Base-by-base conservation (phyloP, 2,113 vertebrate genomes). In the Sarotherodon lohbergeri region DNA sequence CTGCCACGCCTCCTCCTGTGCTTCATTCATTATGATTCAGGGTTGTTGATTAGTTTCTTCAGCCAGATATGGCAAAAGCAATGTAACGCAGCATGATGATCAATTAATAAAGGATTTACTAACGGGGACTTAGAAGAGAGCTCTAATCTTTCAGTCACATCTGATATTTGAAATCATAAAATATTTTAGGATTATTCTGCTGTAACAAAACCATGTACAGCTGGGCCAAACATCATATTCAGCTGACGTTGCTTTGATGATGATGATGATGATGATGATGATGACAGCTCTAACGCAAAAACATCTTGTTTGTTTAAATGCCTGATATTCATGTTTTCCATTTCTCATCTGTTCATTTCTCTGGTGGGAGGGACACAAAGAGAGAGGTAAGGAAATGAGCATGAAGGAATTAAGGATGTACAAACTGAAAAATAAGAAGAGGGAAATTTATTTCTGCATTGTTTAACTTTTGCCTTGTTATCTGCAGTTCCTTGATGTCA, bases 61-160 rank as follows among this genome's bases (percentile, higher is more conserved):
- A 56, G 0, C 5, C 54, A 7, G 54, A 56, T 24, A 6, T 55
- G n/a, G 54, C 1, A 0, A 55, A 24, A 4, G n/a, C 0, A 55
- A 55, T 12, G 5, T 55, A 55, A 24, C 0, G 0, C 54, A 56
- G 54, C 0, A 56, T 24, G 54, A 7, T 24, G 54, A 56, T 4
- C 10, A 56, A 55, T 55, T 24, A 55, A 22, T 55, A 55, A 55
- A 24, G 9, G 0, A 0, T 55, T 55, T 55, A 55, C 54, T 55
- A 55, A 55, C 1, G 0, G 0, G 48, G 2, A 13, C 54, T 55
- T 55, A 4, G 54, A 24, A 56, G n/a, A 56, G 54, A 56, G 22
- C 0, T 24, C 54, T 56, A 56, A 56, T 24, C n/a, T 56, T 56
- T 56, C 0, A 56, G 54, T 56, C 22, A 56, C 54, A 11, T 13